phyloP scores from a whole-genome alignment of 2,797 vertebrate genomes.

The Chromis chromis region DNA sequence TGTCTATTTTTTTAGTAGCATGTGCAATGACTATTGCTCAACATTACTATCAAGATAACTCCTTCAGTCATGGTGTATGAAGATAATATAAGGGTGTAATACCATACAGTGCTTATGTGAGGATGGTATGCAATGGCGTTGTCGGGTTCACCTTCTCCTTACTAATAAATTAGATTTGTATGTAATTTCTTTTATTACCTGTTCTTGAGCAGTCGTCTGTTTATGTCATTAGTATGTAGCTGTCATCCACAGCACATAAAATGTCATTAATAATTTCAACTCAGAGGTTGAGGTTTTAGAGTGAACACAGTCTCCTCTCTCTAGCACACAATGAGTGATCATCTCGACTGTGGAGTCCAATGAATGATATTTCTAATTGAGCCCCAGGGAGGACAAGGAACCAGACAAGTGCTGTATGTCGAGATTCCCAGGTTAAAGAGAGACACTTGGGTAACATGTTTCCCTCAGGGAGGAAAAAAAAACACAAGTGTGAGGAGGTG shows the following conservation, averaged over 20 bases:
- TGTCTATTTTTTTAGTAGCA: neutral
- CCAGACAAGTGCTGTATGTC: constrained; percentile 46
- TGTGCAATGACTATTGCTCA: neutral
- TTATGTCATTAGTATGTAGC: constrained; percentile 2
- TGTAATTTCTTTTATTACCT: constrained; percentile 6
- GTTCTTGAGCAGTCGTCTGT: neutral
- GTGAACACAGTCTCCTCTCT: constrained; percentile 28
- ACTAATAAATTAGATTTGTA: constrained; percentile 7
- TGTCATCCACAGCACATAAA: constrained; percentile 14
- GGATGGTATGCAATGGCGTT: neutral
- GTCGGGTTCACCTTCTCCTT: neutral
- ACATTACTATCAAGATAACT: neutral
- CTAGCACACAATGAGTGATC: constrained; percentile 22
- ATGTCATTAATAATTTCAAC: constrained; percentile 26
- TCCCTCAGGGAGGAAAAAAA: constrained; percentile 55
- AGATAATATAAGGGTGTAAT: neutral
- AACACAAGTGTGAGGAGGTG: constrained; percentile 69
- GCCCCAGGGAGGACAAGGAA: constrained; percentile 60
- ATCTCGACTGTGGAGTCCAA: constrained; percentile 46
- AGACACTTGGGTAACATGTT: constrained; percentile 63
- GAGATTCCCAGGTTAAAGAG: constrained; percentile 70
- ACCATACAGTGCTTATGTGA: neutral
- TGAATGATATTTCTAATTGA: constrained; percentile 71
- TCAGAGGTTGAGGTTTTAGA: constrained; percentile 36
- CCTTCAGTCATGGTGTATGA: neutral